A percentile compares a stretch with the other conserved stretches of the same genome.
Conservation (phyloP, 92 coral and sea anemone genomes). For the Paramuricea clavata region DNA sequence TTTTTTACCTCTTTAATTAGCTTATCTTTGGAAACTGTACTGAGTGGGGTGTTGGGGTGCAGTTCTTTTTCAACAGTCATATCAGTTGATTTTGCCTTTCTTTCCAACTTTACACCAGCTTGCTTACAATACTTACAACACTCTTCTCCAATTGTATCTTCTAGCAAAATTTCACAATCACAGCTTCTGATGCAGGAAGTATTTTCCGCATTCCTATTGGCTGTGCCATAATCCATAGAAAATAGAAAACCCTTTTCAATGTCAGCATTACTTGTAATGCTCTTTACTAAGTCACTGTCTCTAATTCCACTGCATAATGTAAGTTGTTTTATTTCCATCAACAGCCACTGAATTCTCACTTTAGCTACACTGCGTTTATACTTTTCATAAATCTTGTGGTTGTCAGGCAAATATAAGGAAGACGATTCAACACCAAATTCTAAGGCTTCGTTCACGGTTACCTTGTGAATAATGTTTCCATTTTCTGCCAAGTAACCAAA, state of each 20-base stretch:
- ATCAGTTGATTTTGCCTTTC: background rate
- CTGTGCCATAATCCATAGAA: background rate
- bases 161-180: conserved; percentile 2
- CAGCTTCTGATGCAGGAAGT: background rate
- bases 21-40: background rate
- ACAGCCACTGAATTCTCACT: conserved; percentile 25
- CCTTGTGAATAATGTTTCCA: conserved; percentile 20
- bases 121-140: conserved; percentile 21
- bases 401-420: background rate
- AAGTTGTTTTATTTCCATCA: background rate
- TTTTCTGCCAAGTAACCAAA: conserved; percentile 2
- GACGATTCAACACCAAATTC: conserved; percentile 4
- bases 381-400: background rate
- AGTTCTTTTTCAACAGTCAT: background rate
- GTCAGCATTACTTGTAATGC: background rate
- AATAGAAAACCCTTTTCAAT: background rate
- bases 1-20: background rate
- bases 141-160: background rate
- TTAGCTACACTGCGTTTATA: background rate
- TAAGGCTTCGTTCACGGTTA: background rate
- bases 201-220: background rate
- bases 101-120: background rate
- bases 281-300: background rate
- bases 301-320: background rate
- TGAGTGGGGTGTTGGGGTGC: conserved; percentile 4